Evolutionary conservation across 2,888 invertebrate species (phyloP).

Genomic region (Lithosia quadra): DNA sequence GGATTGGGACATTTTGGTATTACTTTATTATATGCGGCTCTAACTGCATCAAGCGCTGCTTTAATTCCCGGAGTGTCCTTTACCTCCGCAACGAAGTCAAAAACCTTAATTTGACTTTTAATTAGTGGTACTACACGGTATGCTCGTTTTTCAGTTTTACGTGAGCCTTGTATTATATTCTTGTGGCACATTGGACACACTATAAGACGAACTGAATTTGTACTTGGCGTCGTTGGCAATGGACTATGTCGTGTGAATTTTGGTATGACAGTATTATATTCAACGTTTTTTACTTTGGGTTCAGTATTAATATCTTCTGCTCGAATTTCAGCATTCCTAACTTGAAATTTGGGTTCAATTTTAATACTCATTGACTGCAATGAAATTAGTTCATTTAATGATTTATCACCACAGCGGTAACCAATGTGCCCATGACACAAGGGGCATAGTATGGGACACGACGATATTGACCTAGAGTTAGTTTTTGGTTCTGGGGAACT

Average conservation of each 20-base stretch:
- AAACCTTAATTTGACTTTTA: conserved; percentile 1
- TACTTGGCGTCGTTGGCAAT: not conserved
- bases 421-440: conserved; percentile 14
- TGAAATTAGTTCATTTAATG: not conserved
- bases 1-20: conserved; percentile 19
- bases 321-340: not conserved
- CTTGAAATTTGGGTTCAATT: not conserved
- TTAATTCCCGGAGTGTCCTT: not conserved
- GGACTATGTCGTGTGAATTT: not conserved
- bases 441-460: conserved; percentile 11
- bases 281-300: not conserved
- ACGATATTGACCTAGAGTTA: conserved; percentile 4
- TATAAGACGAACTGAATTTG: not conserved
- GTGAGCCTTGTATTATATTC: conserved; percentile 12
- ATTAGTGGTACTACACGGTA: conserved; percentile 6
- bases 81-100: conserved; percentile 1
- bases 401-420: conserved; percentile 10
- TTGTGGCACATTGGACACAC: conserved; percentile 17
- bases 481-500: not conserved
- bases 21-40: conserved; percentile 10
- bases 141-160: conserved; percentile 13
- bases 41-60: not conserved
- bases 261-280: conserved; percentile 6
- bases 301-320: not conserved
- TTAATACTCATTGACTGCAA: not conserved